Evolutionary conservation across 2,888 invertebrate species (phyloP).

Genomic region (Agrenia bidenticulata): DNA sequence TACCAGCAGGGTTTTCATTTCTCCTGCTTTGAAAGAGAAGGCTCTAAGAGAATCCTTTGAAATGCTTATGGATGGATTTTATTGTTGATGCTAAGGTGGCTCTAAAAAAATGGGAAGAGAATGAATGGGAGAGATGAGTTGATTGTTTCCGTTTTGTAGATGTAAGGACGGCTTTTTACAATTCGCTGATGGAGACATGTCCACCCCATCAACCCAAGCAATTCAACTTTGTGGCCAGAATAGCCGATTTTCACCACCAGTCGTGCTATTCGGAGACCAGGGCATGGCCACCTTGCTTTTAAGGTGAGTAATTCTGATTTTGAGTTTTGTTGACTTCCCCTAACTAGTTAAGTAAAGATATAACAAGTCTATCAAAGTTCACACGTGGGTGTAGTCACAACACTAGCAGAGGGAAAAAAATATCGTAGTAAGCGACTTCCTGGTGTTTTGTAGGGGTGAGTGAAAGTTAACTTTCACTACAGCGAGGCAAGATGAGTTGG

Average conservation of each 20-base stretch:
- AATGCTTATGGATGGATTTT: no score
- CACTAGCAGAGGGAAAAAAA: no score
- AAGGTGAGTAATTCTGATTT: slow-evolving; percentile 61
- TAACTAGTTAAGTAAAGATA: no score
- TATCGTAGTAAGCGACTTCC: no score
- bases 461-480: slow-evolving; percentile 2
- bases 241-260: slow-evolving; percentile 71
- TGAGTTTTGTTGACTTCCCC: background rate
- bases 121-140: background rate
- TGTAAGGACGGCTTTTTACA: slow-evolving; percentile 66
- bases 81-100: no score
- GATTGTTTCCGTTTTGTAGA: slow-evolving; percentile 52
- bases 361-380: no score
- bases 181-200: slow-evolving; percentile 64
- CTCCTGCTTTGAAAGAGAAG: no score
- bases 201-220: slow-evolving; percentile 54
- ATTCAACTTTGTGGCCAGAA: slow-evolving; percentile 71
- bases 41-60: no score
- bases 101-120: background rate
- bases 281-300: slow-evolving; percentile 69
- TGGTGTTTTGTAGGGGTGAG: background rate
- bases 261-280: slow-evolving; percentile 72
- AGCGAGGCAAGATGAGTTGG: background rate
- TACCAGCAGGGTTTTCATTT: no score
- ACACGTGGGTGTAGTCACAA: no score